Evolutionary conservation across 2,888 invertebrate species (phyloP).

Genomic region (Ennomos erosarius): DNA sequence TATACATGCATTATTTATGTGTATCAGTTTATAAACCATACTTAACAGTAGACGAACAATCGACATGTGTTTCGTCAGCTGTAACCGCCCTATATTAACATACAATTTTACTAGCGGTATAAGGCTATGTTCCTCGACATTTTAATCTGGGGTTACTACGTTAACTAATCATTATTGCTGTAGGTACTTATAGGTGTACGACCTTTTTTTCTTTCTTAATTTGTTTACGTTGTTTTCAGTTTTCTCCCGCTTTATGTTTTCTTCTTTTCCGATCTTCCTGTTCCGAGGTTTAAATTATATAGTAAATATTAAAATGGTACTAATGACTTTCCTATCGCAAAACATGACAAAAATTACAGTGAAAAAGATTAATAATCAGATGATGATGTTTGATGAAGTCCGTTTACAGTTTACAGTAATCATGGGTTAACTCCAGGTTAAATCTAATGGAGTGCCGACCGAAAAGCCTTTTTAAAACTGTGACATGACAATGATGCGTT

Average conservation of each 20-base stretch:
- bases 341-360: no score
- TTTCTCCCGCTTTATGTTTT: no score
- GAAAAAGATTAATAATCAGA: no score
- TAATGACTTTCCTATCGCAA: no score
- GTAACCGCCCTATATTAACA: slow-evolving; percentile 74
- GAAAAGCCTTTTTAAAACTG: slow-evolving; percentile 70
- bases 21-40: slow-evolving; percentile 51
- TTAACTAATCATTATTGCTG: slow-evolving; percentile 8
- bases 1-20: slow-evolving; percentile 41
- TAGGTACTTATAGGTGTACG: no score
- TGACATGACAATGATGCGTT: slow-evolving; percentile 80
- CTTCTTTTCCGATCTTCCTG: no score
- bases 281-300: slow-evolving; percentile 1
- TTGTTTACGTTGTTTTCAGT: no score
- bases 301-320: no score
- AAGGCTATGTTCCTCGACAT: slow-evolving; percentile 7
- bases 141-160: slow-evolving; percentile 2
- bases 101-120: slow-evolving; percentile 65
- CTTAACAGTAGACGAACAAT: slow-evolving; percentile 68
- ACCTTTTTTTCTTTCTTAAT: no score
- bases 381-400: no score
- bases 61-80: slow-evolving; percentile 78
- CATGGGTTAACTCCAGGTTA: slow-evolving; percentile 4
- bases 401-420: neutral
- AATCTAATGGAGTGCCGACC: slow-evolving; percentile 9